Evolutionary conservation across 2,797 vertebrate species (phyloP).

Genomic region (Pyrocephalus nanus): DNA sequence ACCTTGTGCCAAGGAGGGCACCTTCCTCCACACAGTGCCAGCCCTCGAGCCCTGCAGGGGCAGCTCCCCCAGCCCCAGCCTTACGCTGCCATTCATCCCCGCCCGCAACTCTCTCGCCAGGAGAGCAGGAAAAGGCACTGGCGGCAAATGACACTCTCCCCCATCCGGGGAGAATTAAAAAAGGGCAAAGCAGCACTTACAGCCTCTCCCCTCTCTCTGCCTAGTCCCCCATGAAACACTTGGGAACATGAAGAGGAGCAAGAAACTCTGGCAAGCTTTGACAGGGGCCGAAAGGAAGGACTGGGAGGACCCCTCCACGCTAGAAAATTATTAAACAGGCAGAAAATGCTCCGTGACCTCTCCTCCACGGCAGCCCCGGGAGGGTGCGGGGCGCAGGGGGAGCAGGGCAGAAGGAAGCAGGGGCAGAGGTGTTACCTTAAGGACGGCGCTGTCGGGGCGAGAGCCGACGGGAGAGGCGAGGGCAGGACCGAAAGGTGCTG

Average conservation of each 20-base stretch:
- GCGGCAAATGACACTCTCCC: neutral
- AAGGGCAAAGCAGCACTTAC: neutral
- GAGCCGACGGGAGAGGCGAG: neutral
- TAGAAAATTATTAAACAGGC: conserved; percentile 55
- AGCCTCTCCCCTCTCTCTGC: neutral
- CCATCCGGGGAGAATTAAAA: neutral
- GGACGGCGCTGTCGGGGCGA: conserved; percentile 37
- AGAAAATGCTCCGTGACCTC: neutral
- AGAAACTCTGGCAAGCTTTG: neutral
- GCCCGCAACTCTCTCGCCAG: neutral
- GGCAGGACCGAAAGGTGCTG: conserved; percentile 64
- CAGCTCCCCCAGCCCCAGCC: neutral
- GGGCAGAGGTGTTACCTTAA: conserved; percentile 69
- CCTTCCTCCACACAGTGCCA: fast-evolving
- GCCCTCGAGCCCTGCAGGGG: neutral
- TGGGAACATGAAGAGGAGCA: neutral
- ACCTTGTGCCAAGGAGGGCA: neutral
- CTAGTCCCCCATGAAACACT: neutral
- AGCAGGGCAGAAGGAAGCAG: neutral
- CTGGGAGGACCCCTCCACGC: neutral
- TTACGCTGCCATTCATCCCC: neutral
- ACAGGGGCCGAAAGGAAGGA: neutral
- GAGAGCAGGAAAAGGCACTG: neutral
- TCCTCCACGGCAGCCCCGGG: neutral
- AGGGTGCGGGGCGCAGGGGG: neutral